Base-by-base conservation (phyloP, 2,113 vertebrate genomes). In the Budorcas taxicolor region DNA sequence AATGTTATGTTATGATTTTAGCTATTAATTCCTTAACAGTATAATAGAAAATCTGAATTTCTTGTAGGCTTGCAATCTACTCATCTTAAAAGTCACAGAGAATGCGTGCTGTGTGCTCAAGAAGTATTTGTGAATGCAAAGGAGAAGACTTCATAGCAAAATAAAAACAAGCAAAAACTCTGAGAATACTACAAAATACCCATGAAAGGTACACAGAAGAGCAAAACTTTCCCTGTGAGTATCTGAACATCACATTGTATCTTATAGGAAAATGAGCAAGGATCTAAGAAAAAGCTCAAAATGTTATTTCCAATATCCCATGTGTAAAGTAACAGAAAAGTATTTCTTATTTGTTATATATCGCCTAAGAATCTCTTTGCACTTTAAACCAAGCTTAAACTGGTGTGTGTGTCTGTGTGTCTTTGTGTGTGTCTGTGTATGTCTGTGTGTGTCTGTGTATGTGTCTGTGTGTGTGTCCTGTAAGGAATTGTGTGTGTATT, bases 41-140 rank as follows among this genome's bases (percentile, higher is more conserved):
- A 52, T 62, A 58, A 71, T 23, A 53, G 62, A 78, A 33, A 71
- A 36, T 53, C 3, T 91, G 15, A 78, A 64, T 64, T 71, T 83
- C 19, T 94, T 67, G 3, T 76, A 43, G 21, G 16, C 43, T 67
- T 57, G 17, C 21, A 7, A 17, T 27, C 12, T 88, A 6, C 21
- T 89, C 21, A 25, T 43, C 9, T 82, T 80, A 52, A 6, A 76
- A 52, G 19, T 12, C 55, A 0, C 23, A 87, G 43, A 91, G 47
- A 95, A 95, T 45, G 33, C 0, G 12, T 89, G 33, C 50, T 23
- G 23, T 21, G 3, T 52, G 11, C 6, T 94, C 45, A 50, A 94
- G 60, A 82, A 57, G 29, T 92, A 76, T 86, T 90, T 96, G 33
- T 91, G 52, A 78, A 43, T 74, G 16, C 36, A 53, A 87, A 80